A percentile compares a stretch with the other conserved stretches of the same genome.
Evolutionary conservation across 2,113 vertebrate genomes (phyloP).

Genomic region (Burhinus bistriatus): DNA sequence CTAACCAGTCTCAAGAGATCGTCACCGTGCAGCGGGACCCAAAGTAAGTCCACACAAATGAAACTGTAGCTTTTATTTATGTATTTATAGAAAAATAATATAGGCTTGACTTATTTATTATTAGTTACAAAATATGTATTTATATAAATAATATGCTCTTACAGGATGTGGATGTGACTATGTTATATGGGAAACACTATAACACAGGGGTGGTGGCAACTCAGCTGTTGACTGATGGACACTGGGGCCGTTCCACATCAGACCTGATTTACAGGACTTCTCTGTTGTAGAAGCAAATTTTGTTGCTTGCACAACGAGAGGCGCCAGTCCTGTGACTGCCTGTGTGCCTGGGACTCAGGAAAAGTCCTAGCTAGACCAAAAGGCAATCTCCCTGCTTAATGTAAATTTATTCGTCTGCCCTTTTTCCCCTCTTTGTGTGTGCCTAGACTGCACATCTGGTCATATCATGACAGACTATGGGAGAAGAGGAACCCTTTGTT

Average conservation of each 20-base stretch:
- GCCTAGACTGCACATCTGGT: constrained; percentile 27
- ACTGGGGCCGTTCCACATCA: not conserved
- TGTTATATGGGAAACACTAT: not conserved
- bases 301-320: not conserved
- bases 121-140: not conserved
- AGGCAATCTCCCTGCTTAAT: constrained; percentile 6
- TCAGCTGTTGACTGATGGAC: not conserved
- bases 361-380: not conserved
- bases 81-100: not conserved
- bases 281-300: not conserved
- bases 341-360: not conserved
- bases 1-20: not conserved
- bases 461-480: not conserved
- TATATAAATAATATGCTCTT: not conserved
- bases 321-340: not conserved
- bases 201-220: not conserved
- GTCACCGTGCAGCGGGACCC: rapidly evolving
- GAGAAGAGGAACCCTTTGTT: constrained; percentile 26
- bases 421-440: not conserved
- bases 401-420: constrained; percentile 46
- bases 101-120: not conserved
- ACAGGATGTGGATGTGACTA: not conserved
- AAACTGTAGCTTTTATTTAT: not conserved
- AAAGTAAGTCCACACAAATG: not conserved
- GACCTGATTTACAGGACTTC: not conserved